phyloP scores from a whole-genome alignment of 2,888 invertebrate species.

The Stictocephala bisonia region DNA sequence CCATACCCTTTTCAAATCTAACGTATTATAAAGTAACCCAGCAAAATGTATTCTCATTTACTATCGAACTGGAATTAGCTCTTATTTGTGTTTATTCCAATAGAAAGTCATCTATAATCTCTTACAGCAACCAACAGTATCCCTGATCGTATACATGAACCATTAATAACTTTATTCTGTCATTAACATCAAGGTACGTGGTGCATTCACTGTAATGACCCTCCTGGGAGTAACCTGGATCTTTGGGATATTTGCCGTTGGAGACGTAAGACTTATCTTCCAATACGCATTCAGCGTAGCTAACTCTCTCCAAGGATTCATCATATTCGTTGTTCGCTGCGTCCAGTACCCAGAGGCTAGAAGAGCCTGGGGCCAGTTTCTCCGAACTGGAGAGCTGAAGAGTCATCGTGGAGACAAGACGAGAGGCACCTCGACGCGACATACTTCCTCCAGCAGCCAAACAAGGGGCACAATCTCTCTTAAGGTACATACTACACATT shows the following conservation, averaged over 20 bases:
- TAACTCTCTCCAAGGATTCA: slow-evolving; percentile 47
- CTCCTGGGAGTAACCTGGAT: slow-evolving; percentile 47
- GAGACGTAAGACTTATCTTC: slow-evolving; percentile 36
- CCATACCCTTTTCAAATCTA: too few relatives aligned
- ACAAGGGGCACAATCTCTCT: not conserved
- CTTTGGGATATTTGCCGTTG: slow-evolving; percentile 43
- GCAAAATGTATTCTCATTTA: too few relatives aligned
- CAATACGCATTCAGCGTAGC: slow-evolving; percentile 44
- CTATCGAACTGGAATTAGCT: too few relatives aligned
- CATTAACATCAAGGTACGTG: slow-evolving; percentile 32
- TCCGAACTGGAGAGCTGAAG: slow-evolving; percentile 43
- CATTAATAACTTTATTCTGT: not conserved
- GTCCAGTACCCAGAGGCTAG: slow-evolving; percentile 43
- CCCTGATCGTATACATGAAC: not conserved
- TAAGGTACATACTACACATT: too few relatives aligned
- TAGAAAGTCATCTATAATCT: too few relatives aligned
- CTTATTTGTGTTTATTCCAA: too few relatives aligned
- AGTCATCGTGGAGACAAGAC: slow-evolving; percentile 14
- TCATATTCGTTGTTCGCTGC: slow-evolving; percentile 46
- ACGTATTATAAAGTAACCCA: too few relatives aligned
- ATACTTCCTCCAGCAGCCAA: slow-evolving; percentile 32
- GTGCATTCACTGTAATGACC: slow-evolving; percentile 47
- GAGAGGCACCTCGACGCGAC: slow-evolving; percentile 6
- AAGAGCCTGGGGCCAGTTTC: slow-evolving; percentile 40
- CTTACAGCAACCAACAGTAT: too few relatives aligned